phyloP scores from a whole-genome alignment of 2,797 vertebrate genomes.

The Alauda arvensis region DNA sequence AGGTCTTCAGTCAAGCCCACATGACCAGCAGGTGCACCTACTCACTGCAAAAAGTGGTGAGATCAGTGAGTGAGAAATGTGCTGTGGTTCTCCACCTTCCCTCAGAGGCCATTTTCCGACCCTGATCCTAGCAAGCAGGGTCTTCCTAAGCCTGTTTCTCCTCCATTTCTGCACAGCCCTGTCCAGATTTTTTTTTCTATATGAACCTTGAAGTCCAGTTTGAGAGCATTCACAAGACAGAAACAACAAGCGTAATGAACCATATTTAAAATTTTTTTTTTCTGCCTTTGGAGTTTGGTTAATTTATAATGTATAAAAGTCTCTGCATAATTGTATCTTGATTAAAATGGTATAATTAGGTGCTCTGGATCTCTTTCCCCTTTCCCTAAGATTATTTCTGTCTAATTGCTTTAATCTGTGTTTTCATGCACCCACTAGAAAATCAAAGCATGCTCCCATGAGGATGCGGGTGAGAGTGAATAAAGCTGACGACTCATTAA shows the following conservation, averaged over 20 bases:
- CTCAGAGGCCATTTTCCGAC: not conserved
- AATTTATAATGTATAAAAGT: constrained; percentile 61
- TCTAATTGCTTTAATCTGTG: constrained; percentile 72
- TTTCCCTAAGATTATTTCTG: constrained; percentile 66
- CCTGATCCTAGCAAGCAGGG: not conserved
- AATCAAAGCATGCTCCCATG: constrained; percentile 66
- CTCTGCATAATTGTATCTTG: constrained; percentile 60
- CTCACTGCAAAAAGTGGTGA: not conserved
- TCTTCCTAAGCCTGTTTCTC: not conserved
- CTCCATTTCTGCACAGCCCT: not conserved
- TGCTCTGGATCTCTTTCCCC: constrained; percentile 56
- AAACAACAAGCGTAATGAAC: constrained; percentile 62
- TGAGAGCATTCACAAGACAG: constrained; percentile 39
- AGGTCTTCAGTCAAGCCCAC: not conserved
- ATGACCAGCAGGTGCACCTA: not conserved
- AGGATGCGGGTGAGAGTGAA: constrained; percentile 65
- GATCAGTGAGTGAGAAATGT: not conserved
- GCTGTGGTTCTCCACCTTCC: not conserved
- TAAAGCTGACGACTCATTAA: constrained; percentile 72
- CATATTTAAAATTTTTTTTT: constrained; percentile 61
- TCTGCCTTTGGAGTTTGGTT: constrained; percentile 41
- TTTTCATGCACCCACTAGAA: constrained; percentile 65
- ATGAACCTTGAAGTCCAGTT: constrained; percentile 29
- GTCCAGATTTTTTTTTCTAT: constrained; percentile 1
- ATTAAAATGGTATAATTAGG: constrained; percentile 67